Evolutionary conservation across 1,140 invertebrate species (phyloP), one percentile per base, ranked within the genome.

Genomic region (Caenorhabditis briggsae): DNA sequence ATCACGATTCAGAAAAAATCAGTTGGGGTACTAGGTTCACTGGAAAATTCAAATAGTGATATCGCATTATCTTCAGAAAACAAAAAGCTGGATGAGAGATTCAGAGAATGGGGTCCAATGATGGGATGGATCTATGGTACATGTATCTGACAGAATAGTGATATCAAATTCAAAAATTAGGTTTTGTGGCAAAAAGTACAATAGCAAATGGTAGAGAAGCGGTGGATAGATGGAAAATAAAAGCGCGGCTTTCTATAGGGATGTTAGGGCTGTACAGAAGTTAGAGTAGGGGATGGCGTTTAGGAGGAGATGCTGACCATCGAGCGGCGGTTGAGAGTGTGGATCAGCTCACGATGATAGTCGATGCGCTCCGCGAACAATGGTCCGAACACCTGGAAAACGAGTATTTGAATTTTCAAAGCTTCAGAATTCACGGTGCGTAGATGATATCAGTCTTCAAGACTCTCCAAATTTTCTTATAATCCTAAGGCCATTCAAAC

Each of bases 251-350:
- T 33, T 33, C 1, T 20, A 59, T n/a, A 5, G 56, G 11, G 50
- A 53, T 14, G 16, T 11, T 53, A 8, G 6, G 50, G 11, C 12
- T 16, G 11, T 53, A 53, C 50, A 53, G 12, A 16, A 14, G 50
- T 33, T 33, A 33, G 33, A 53, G 50, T 33, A 33, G 50, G 6
- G 16, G 50, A 11, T 53, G 12, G 50, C 11, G 16, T 11, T 50
- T 3, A 18, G 25, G 48, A 78, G 3, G 46, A 7, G n/a, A 78
- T 50, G 46, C 46, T 78, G 16, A 78, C 70, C 6, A 20, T 53
- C 9, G 46, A 78, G n/a, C 70, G 70, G 23, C 70, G 70, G 33
- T 78, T 78, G 8, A 78, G 70, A 78, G 70, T 78, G n/a, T 78
- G 70, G 5, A 78, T 78, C 33, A 78, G 70, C 46, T 78, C 70